Base-by-base conservation (phyloP, 2,797 vertebrate species). In the Hydrocynus forskahlii region DNA sequence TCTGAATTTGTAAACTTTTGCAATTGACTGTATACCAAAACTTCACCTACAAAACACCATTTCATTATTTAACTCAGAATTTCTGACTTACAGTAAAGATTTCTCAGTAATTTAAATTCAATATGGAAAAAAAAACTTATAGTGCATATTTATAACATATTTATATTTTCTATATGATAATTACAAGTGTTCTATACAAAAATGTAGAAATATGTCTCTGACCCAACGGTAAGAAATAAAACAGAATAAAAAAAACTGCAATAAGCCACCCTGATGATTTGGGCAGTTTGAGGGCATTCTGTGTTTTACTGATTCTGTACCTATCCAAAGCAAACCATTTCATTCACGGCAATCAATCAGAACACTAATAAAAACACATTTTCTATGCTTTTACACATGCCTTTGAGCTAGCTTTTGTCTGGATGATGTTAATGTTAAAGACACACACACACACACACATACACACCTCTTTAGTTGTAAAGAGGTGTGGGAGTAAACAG, bases 391-490 rank as follows among this genome's bases (percentile, higher is more conserved):
- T 48, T 54, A 55, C 45, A 71, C 35, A 25, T 17, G 14, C 21
- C 16, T 73, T 70, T 45, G 10, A 71, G 73, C 55, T n/a, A 40
- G 64, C 40, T n/a, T 81, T 71, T 62, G 66, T 75, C 40, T 38
- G 50, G 38, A 68, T 50, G 66, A 81, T 12, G 21, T 45, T 76
- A 64, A 71, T 45, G 67, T 48, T 70, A 29, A 55, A 70, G 43
- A 38, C 35, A 73, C 19, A 60, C 16, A 55, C 19, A 29, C 29
- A 29, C 29, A 29, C 29, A 29, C 29, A 29, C 29, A 29, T 3
- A 29, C 29, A 29, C 29, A 29, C 29, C 29, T 29, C 29, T 29
- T 29, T 23, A 74, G 54, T 52, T 59, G n/a, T 59, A 21, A 52
- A 76, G 2, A 60, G 55, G 19, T 38, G 35, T 67, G 40, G 17